Percentiles rank a stretch among this genome's conserved stretches.
These are phyloP conservation scores for Chiridota heheva DNA, from an alignment of 35 echinoderm and acorn worm genomes.

Conservation along the genomic window DNA sequence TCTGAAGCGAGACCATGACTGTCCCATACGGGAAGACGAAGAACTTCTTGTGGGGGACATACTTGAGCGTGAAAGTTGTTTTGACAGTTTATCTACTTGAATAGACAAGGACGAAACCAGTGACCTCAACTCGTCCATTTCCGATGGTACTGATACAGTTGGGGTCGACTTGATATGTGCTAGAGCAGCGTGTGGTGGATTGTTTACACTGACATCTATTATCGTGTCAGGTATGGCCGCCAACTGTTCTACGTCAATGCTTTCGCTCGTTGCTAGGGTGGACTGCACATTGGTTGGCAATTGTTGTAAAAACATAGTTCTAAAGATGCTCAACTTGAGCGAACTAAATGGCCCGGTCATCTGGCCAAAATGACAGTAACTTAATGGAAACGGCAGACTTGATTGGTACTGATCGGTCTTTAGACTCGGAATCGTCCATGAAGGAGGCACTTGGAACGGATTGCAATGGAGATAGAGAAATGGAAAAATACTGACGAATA, in stretches of 20 bases:
- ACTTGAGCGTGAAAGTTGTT: background rate
- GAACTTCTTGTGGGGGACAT: background rate
- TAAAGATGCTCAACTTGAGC: constrained; percentile 6
- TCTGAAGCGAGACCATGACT: background rate
- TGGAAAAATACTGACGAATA: too few species aligned
- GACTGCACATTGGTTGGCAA: constrained; percentile 10
- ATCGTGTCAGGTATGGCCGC: constrained; percentile 15
- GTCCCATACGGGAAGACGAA: background rate
- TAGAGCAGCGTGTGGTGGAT: background rate
- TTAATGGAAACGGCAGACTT: too few species aligned
- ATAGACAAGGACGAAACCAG: background rate
- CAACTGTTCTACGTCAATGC: background rate
- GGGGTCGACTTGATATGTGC: background rate
- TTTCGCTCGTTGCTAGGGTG: constrained; percentile 31
- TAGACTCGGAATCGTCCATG: too few species aligned
- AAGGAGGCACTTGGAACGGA: too few species aligned
- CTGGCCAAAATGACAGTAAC: too few species aligned
- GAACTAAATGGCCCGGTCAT: too few species aligned
- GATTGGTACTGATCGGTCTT: too few species aligned
- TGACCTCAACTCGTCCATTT: background rate
- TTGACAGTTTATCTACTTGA: background rate
- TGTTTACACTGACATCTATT: background rate
- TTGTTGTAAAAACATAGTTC: constrained; percentile 10
- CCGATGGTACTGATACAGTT: background rate
- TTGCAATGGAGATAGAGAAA: too few species aligned